These are phyloP conservation scores for Trigoniulus corallinus DNA, from an alignment of 1,140 invertebrate species.

Conservation along the genomic window DNA sequence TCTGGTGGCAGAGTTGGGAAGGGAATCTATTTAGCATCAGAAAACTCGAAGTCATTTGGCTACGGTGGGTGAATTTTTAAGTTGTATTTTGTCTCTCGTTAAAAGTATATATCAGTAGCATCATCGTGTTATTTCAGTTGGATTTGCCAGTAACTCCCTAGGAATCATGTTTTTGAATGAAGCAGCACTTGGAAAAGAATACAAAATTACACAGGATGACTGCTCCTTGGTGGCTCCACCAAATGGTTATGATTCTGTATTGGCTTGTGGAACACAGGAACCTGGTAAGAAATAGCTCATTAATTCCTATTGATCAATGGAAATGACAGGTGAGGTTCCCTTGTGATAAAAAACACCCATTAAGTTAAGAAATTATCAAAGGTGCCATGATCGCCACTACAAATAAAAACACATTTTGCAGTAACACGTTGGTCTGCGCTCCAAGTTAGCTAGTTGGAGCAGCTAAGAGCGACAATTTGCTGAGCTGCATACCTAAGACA, in stretches of 20 bases:
- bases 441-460: too few relatives aligned
- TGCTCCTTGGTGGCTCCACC: slow-evolving; percentile 22
- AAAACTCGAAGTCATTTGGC: slow-evolving; percentile 26
- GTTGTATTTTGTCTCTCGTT: not conserved
- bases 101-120: not conserved
- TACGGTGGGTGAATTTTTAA: slow-evolving; percentile 19
- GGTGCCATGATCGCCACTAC: too few relatives aligned
- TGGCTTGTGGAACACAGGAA: slow-evolving; percentile 27
- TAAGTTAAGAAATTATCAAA: not conserved
- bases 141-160: slow-evolving; percentile 13
- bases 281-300: slow-evolving; percentile 23
- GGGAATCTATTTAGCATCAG: slow-evolving; percentile 34
- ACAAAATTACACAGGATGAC: slow-evolving; percentile 23
- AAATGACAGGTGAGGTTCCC: not conserved
- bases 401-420: too few relatives aligned
- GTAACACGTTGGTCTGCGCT: not conserved
- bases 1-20: slow-evolving; percentile 30
- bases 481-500: too few relatives aligned
- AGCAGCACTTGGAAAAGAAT: slow-evolving; percentile 29
- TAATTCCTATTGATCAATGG: not conserved
- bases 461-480: too few relatives aligned
- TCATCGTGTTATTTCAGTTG: not conserved
- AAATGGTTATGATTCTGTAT: slow-evolving; percentile 26
- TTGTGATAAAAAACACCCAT: not conserved
- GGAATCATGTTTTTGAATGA: slow-evolving; percentile 32